A percentile compares a stretch with the other conserved stretches of the same genome.
These are phyloP conservation scores for Lipophrys pholis DNA, from an alignment of 2,113 vertebrate species.

Conservation along the genomic window DNA sequence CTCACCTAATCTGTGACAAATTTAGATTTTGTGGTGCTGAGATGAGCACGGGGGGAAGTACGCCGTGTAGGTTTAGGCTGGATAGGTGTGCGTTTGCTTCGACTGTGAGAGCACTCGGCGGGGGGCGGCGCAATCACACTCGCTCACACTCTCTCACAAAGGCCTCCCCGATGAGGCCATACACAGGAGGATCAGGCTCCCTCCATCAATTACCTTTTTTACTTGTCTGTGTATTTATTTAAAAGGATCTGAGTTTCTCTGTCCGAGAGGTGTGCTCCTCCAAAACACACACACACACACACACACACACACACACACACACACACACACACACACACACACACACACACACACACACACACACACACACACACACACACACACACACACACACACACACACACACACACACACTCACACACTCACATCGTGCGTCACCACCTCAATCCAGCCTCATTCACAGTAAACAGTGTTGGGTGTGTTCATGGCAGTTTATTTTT, in stretches of 20 bases:
- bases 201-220: conserved; percentile 77
- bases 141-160: conserved; percentile 51
- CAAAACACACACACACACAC: conserved; percentile 22
- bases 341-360: conserved; percentile 31
- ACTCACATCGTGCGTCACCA: not conserved
- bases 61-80: conserved; percentile 49
- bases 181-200: conserved; percentile 71
- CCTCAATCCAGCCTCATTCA: too few species aligned
- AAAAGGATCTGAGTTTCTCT: conserved; percentile 60
- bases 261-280: conserved; percentile 67
- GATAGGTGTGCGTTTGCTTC: conserved; percentile 32
- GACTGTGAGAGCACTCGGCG: conserved; percentile 33
- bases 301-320: conserved; percentile 25
- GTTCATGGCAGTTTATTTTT: too few species aligned
- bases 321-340: conserved; percentile 27
- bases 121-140: too few species aligned
- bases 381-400: conserved; percentile 27
- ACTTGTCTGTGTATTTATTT: conserved; percentile 79
- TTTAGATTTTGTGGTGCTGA: conserved; percentile 51
- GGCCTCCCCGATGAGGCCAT: conserved; percentile 69
- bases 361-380: conserved; percentile 23
- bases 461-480: too few species aligned
- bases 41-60: conserved; percentile 24
- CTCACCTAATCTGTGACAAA: conserved; percentile 60
- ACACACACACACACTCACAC: conserved; percentile 27